A percentile compares a stretch with the other conserved stretches of the same genome.
phyloP scores from a whole-genome alignment of 2,888 invertebrate species.

The Eugnorisma glareosa region DNA sequence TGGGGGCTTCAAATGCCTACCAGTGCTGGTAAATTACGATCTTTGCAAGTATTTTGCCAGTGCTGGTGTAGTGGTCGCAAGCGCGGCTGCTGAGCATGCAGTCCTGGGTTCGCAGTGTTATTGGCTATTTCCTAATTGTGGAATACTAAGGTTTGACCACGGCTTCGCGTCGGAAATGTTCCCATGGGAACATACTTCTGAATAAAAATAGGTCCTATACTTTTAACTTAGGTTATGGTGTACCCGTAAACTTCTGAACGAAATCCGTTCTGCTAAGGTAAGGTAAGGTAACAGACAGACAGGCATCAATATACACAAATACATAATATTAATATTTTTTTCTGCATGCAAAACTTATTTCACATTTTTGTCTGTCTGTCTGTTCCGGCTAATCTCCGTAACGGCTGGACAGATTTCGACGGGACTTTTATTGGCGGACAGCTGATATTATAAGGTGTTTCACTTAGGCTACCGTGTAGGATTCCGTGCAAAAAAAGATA shows the following conservation, averaged over 20 bases:
- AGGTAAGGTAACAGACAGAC: not conserved
- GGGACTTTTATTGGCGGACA: too few relatives aligned
- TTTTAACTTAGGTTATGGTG: not conserved
- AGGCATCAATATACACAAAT: too few relatives aligned
- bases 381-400: too few relatives aligned
- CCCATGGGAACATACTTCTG: not conserved
- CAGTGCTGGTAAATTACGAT: constrained; percentile 16
- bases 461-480: too few relatives aligned
- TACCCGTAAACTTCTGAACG: not conserved
- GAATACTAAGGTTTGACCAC: not conserved
- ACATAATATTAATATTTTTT: too few relatives aligned
- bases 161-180: not conserved
- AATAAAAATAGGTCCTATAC: not conserved
- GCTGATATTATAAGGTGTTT: too few relatives aligned
- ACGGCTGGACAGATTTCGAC: too few relatives aligned
- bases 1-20: constrained; percentile 40
- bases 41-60: not conserved
- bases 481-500: too few relatives aligned
- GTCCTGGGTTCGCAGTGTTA: not conserved
- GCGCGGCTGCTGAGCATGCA: accelerated
- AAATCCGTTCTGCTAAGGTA: not conserved
- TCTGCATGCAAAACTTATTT: too few relatives aligned
- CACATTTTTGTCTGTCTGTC: too few relatives aligned
- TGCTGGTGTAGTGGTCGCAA: not conserved
- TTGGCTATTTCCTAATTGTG: not conserved